phyloP scores from a whole-genome alignment of 2,113 vertebrate genomes.

The Forbesichthys papilliferus region DNA sequence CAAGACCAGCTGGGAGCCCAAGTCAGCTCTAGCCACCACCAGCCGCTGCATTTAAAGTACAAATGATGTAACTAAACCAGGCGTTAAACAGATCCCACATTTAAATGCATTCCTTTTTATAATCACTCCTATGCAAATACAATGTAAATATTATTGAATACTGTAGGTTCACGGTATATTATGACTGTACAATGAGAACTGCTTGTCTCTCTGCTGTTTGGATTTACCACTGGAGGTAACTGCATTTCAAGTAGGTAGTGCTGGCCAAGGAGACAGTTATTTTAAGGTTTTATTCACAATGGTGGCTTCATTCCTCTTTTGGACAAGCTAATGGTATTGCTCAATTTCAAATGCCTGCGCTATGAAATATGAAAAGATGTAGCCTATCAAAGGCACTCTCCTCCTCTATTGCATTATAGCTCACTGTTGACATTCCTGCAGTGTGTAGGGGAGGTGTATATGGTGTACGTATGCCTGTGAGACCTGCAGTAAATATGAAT shows the following conservation, averaged over 20 bases:
- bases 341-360: constrained; percentile 1
- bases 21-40: constrained; percentile 1
- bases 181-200: constrained; percentile 15
- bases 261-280: constrained; percentile 5
- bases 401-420: too few relatives aligned
- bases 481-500: too few relatives aligned
- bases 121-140: constrained; percentile 66
- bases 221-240: not conserved
- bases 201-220: constrained; percentile 11
- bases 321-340: too few relatives aligned
- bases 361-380: not conserved
- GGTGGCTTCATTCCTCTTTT: not conserved
- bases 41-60: not conserved
- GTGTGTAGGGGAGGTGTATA: too few relatives aligned
- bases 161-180: constrained; percentile 42
- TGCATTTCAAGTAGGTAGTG: constrained; percentile 1
- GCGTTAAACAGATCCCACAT: constrained; percentile 4
- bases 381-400: too few relatives aligned
- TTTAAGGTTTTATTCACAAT: not conserved
- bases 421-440: too few relatives aligned
- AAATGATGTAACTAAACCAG: not conserved
- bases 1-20: constrained; percentile 37
- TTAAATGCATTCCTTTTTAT: constrained; percentile 24
- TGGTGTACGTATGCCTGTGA: too few relatives aligned
- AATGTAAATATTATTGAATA: constrained; percentile 53